Percentiles rank a stretch among this genome's conserved stretches.
phyloP scores from a whole-genome alignment of 1,140 invertebrate species.

The Sminthurinus signatus region DNA sequence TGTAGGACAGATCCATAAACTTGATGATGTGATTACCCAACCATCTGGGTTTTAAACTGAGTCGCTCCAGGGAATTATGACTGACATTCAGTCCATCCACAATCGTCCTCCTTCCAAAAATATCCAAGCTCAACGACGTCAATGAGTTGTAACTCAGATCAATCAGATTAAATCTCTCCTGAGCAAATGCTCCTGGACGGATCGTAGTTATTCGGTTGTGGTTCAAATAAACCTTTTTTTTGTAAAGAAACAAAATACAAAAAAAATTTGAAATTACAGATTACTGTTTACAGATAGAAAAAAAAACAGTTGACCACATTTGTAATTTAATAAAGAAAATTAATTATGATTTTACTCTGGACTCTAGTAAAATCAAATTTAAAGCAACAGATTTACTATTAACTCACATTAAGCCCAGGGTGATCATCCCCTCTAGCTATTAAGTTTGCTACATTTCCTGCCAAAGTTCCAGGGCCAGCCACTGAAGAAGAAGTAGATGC shows the following conservation, averaged over 20 bases:
- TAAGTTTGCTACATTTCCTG: not conserved
- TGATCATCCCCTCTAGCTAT: not conserved
- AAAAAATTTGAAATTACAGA: too few relatives aligned
- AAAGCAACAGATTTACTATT: too few relatives aligned
- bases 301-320: too few relatives aligned
- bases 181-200: constrained; percentile 53
- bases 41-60: constrained; percentile 5
- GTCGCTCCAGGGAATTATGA: constrained; percentile 63
- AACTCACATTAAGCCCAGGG: constrained; percentile 59
- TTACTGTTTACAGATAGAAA: too few relatives aligned
- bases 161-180: constrained; percentile 52
- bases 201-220: constrained; percentile 60
- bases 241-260: too few relatives aligned
- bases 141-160: constrained; percentile 69
- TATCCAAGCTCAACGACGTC: constrained; percentile 59
- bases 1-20: constrained; percentile 66
- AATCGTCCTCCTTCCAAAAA: constrained; percentile 65
- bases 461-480: too few relatives aligned
- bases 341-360: too few relatives aligned
- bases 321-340: too few relatives aligned
- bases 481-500: not conserved
- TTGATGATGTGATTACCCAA: constrained; percentile 45
- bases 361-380: too few relatives aligned
- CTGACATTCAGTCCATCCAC: constrained; percentile 73
- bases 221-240: too few relatives aligned